Evolutionary conservation across 2,113 vertebrate species (phyloP).

Genomic region (Isurus oxyrinchus): DNA sequence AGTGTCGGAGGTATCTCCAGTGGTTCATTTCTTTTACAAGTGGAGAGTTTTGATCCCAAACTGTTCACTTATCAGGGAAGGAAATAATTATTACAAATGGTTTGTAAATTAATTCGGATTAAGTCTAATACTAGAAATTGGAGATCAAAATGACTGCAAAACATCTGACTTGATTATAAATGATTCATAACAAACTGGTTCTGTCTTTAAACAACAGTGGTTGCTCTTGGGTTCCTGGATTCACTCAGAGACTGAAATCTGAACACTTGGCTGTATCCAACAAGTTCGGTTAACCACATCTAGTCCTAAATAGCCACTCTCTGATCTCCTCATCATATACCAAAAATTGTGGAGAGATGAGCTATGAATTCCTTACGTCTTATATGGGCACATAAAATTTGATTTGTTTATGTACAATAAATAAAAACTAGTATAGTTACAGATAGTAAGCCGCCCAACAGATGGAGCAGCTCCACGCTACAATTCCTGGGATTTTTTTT

Average conservation of each 20-base stretch:
- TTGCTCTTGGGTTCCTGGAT: neutral
- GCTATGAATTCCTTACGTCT: neutral
- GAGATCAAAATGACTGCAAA: neutral
- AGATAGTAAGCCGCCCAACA: neutral
- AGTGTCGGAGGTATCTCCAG: neutral
- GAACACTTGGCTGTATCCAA: neutral
- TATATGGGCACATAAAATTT: neutral
- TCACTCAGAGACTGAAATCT: neutral
- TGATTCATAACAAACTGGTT: neutral
- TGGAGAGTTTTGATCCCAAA: neutral
- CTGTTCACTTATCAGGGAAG: neutral
- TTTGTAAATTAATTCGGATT: neutral
- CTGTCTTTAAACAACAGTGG: neutral
- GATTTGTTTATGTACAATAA: neutral
- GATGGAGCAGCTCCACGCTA: neutral
- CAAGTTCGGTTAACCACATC: neutral
- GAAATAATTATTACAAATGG: neutral
- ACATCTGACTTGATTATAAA: neutral
- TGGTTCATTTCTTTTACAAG: neutral
- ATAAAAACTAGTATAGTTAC: neutral
- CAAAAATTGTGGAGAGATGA: neutral
- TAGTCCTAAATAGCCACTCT: neutral
- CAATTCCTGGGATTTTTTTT: neutral
- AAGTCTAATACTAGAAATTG: neutral
- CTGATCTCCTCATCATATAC: neutral